Conservation (phyloP, 2,888 invertebrate genomes). For the Acronicta alni region DNA sequence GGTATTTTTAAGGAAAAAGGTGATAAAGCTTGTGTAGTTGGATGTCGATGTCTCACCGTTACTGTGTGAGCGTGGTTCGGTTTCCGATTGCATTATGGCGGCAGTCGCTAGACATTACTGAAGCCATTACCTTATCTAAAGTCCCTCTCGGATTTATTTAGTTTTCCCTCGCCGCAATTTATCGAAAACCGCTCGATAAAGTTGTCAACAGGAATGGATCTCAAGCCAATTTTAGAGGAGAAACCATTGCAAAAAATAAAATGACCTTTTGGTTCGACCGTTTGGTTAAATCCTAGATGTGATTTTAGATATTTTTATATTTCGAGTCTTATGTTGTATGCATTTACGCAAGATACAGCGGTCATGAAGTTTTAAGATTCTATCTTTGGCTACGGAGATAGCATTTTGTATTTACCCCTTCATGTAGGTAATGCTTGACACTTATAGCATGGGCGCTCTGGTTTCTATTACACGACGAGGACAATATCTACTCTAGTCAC, state of each 20-base stretch:
- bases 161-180: slow-evolving; percentile 89
- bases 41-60: slow-evolving; percentile 56
- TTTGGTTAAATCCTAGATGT: slow-evolving; percentile 65
- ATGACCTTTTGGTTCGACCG: slow-evolving; percentile 75
- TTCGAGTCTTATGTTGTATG: slow-evolving; percentile 28
- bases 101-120: slow-evolving; percentile 87
- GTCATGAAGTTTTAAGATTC: slow-evolving; percentile 34
- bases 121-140: slow-evolving; percentile 89
- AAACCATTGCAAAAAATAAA: slow-evolving; percentile 77
- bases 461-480: not conserved
- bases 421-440: not conserved
- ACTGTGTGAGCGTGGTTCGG: slow-evolving; percentile 74
- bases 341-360: slow-evolving; percentile 32
- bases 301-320: slow-evolving; percentile 53
- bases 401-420: slow-evolving; percentile 33
- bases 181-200: slow-evolving; percentile 89
- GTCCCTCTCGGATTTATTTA: slow-evolving; percentile 89
- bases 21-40: slow-evolving; percentile 46
- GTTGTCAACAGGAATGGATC: slow-evolving; percentile 89
- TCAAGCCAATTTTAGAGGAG: slow-evolving; percentile 86
- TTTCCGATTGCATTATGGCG: slow-evolving; percentile 87
- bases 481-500: not conserved
- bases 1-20: slow-evolving; percentile 34
- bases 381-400: slow-evolving; percentile 35
- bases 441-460: not conserved